Evolutionary conservation across 2,888 invertebrate genomes (phyloP).

Genomic region (Erpobdella octoculata): DNA sequence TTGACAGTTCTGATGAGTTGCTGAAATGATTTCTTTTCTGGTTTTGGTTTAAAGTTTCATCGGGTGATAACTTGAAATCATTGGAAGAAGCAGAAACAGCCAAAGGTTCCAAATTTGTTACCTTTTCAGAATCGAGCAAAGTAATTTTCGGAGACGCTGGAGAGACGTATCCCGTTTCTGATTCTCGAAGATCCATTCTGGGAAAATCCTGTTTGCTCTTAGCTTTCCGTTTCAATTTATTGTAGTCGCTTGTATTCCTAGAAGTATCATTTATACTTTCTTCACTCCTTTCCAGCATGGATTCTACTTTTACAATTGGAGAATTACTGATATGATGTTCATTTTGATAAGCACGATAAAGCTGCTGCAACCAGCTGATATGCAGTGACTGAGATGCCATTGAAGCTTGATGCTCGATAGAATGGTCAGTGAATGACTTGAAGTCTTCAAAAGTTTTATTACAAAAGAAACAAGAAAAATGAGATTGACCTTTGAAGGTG

Average conservation of each 20-base stretch:
- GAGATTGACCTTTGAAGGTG: slow-evolving; percentile 23
- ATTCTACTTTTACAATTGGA: not conserved
- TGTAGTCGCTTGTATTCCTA: not conserved
- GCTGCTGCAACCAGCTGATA: not conserved
- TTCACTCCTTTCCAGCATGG: not conserved
- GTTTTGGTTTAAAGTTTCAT: too few species aligned
- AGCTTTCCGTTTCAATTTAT: not conserved
- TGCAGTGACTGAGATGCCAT: slow-evolving; percentile 5
- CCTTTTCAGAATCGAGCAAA: too few species aligned
- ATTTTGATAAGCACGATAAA: too few species aligned
- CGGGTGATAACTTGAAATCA: not conserved
- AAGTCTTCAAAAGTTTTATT: slow-evolving; percentile 34
- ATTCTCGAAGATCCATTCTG: not conserved
- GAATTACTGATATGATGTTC: too few species aligned
- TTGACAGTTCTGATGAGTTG: too few species aligned
- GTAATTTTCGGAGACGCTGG: too few species aligned
- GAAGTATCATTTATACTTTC: too few species aligned
- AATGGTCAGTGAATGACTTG: slow-evolving; percentile 34
- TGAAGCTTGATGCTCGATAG: slow-evolving; percentile 29
- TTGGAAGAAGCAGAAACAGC: not conserved
- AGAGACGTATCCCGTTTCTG: too few species aligned
- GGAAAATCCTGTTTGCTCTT: not conserved
- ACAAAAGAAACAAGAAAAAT: slow-evolving; percentile 35
- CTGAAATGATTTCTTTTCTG: too few species aligned
- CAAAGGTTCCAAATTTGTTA: not conserved